Evolutionary conservation across 2,888 invertebrate species (phyloP), one percentile per base, ranked within the genome.

Genomic region (Iselma pallidipennis): DNA sequence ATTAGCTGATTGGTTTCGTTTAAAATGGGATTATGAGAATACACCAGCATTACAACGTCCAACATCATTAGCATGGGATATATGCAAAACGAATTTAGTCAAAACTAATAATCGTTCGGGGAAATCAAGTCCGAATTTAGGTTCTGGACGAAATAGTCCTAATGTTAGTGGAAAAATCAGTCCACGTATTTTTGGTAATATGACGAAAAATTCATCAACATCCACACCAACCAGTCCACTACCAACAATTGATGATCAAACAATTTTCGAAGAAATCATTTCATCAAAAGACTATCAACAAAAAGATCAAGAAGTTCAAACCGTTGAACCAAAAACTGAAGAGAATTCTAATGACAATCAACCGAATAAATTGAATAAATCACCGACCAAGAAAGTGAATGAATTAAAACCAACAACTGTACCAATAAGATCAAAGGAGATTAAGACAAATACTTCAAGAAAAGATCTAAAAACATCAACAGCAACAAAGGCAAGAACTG

Each of bases 1-100:
- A 19, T 83, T 98, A 29, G 94, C 96, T 57, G 95, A 96, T 78
- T 95, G 96, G 91, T 92, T 98, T 75, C 89, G 92, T 73, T 85
- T 97, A 5, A 95, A 97, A 81, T 94, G 94, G 90, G 94, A 94
- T 65, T 97, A 94, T 78, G 97, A 97, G 78, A 91, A 92, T 70
- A 93, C 96, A 2, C 91, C 94, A 4, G 87, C 89, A 25, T 91
- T 91, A 0, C 88, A 95, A 75, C 85, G 95, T 71, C 95, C 95
- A 0, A 92, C 91, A 49, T 95, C 96, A 16, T 83, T 98, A 56
- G 92, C 98, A 0, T 98, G 98, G 98, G 97, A 97, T 82, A 91
- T 98, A 42, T 87, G 96, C 63, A 98, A 97, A 82, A 92, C 94
- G 42, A 93, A 79, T 67, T 71, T 76, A 62, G 79, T 68, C 62